These are phyloP conservation scores for Lampris megalopsis DNA, from an alignment of 2,113 vertebrate genomes.

Conservation along the genomic window DNA sequence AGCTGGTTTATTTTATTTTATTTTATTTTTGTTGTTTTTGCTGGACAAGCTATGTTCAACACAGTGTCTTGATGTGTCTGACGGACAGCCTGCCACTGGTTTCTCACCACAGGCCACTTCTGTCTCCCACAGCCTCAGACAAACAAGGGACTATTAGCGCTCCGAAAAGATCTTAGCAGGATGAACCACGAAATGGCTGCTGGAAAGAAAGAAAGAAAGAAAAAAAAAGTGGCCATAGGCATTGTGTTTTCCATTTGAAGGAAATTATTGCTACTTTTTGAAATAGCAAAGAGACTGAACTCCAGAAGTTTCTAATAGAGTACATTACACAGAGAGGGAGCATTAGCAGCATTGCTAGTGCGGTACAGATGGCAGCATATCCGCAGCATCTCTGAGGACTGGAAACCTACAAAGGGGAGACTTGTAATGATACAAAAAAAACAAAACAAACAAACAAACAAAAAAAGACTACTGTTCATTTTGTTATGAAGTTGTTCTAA, in stretches of 20 bases:
- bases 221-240: constrained; percentile 3
- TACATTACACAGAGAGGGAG: constrained; percentile 32
- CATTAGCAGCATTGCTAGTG: constrained; percentile 41
- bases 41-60: constrained; percentile 46
- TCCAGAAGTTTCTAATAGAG: constrained; percentile 21
- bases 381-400: constrained; percentile 38
- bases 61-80: constrained; percentile 42
- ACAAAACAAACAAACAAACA: background rate
- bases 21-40: constrained; percentile 28
- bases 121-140: constrained; percentile 27
- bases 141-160: constrained; percentile 25
- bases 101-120: constrained; percentile 28
- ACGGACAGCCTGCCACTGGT: constrained; percentile 11
- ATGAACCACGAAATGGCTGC: constrained; percentile 17
- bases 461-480: constrained; percentile 31
- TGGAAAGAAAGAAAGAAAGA: background rate
- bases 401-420: constrained; percentile 33
- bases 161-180: constrained; percentile 1
- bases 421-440: constrained; percentile 24
- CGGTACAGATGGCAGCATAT: constrained; percentile 43
- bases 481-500: constrained; percentile 42
- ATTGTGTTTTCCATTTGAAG: constrained; percentile 17
- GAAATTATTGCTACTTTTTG: constrained; percentile 26
- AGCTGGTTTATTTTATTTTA: constrained; percentile 44
- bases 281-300: constrained; percentile 34